Base-by-base conservation (phyloP, 2,888 invertebrate genomes). In the Andrena minutula region DNA sequence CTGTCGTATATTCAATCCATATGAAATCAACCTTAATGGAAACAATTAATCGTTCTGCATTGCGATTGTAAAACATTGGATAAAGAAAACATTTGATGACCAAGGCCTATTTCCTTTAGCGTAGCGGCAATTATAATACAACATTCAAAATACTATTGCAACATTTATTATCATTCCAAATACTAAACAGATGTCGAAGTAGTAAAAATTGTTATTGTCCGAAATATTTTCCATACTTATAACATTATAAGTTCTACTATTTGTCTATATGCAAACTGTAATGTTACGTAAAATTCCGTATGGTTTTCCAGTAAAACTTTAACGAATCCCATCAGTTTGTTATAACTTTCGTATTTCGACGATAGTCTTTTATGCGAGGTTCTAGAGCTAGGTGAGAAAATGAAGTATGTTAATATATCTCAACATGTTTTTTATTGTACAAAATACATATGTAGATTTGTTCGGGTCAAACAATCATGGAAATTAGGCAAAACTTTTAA, bases 1-100 rank as follows among this genome's bases (percentile, higher is more conserved):
- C 95, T 97, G 94, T 95, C 35, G 61, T 69, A 73, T 26, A 63
- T 88, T 68, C 83, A 87, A 75, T 16, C 66, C 30, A 61, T 65
- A 53, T 88, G 68, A 86, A 78, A 78, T 60, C 32, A 53, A 12
- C 30, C 2, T 58, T 56, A 12, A 2, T 68, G 20, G 2, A 32
- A 41, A 35, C 35, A 66, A 26, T 74, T 41, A 73, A 66, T 41
- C 8, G 16, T 61, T 68, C 53, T 10, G 8, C 51, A 49, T 56
- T 47, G 3, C 60, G 26, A 51, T 75, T 69, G 41, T 60, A 58
- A 66, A 16, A 28, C 47, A 12, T 32, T 64, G 26, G 32, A 72
- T 41, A 41, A 41, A 41, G 56, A 35, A 47, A 20, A 53, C 41
- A 51, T 63, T 12, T 77, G 28, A 10, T 71, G 35, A 71, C 8